Percentiles rank a stretch among this genome's conserved stretches.
phyloP scores from a whole-genome alignment of 2,797 vertebrate species.

The Crocidura indochinensis region DNA sequence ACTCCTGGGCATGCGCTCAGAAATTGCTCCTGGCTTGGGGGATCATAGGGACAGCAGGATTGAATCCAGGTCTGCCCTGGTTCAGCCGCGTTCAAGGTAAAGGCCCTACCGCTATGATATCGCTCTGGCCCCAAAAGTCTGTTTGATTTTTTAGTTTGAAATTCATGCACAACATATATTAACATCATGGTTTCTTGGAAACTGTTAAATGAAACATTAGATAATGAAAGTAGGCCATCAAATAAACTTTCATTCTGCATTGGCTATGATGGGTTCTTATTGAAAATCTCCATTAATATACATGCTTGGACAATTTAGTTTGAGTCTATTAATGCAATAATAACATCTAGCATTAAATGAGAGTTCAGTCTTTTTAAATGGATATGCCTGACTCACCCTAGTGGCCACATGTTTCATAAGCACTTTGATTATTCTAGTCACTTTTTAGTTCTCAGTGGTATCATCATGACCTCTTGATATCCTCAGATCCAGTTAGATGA shows the following conservation, averaged over 20 bases:
- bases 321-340: neutral
- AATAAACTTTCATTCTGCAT: neutral
- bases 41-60: no score
- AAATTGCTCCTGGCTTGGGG: no score
- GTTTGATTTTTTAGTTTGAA: no score
- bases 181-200: no score
- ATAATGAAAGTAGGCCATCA: neutral
- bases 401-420: neutral
- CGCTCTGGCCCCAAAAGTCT: no score
- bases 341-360: neutral
- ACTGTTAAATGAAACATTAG: neutral
- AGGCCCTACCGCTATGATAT: no score
- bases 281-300: conserved; percentile 31
- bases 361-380: neutral
- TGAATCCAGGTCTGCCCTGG: no score
- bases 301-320: neutral
- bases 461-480: neutral
- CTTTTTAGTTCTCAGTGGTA: neutral
- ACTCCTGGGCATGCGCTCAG: no score
- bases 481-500: neutral
- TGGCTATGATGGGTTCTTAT: neutral
- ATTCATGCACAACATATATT: no score
- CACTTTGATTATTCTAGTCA: neutral
- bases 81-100: no score
- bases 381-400: neutral